These are phyloP conservation scores for Urocynchramus pylzowi DNA, from an alignment of 2,113 vertebrate species.

Conservation along the genomic window DNA sequence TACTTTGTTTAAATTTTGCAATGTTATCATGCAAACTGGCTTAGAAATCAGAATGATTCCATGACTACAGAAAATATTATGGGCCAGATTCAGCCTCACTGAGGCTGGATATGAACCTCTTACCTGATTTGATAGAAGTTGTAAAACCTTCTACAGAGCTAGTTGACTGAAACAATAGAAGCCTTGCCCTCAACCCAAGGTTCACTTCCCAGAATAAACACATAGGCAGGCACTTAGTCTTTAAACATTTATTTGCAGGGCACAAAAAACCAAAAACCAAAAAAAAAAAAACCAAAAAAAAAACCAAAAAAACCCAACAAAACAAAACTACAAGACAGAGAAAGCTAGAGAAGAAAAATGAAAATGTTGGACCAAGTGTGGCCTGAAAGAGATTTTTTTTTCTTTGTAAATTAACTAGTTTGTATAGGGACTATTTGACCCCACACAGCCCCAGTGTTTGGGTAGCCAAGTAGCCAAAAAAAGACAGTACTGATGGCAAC, in stretches of 20 bases:
- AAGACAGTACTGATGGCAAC: background rate
- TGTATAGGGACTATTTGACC: background rate
- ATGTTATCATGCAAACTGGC: background rate
- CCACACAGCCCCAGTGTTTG: background rate
- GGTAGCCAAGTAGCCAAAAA: background rate
- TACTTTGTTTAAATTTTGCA: background rate
- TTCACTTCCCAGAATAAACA: background rate
- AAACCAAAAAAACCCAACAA: background rate
- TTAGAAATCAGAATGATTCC: background rate
- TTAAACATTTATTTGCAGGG: background rate
- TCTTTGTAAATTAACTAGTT: background rate
- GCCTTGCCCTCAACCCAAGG: background rate
- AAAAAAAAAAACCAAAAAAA: background rate
- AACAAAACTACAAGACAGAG: background rate
- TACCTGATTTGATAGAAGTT: background rate
- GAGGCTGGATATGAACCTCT: background rate
- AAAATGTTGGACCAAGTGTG: background rate
- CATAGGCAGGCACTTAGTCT: background rate
- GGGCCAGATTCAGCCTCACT: background rate
- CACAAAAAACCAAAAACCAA: background rate
- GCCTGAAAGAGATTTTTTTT: background rate
- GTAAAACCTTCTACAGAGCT: background rate
- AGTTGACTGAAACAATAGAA: background rate
- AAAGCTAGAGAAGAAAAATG: background rate
- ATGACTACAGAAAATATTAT: background rate